Evolutionary conservation across 2,888 invertebrate species (phyloP).

Genomic region (Neocrepidodera transversa): DNA sequence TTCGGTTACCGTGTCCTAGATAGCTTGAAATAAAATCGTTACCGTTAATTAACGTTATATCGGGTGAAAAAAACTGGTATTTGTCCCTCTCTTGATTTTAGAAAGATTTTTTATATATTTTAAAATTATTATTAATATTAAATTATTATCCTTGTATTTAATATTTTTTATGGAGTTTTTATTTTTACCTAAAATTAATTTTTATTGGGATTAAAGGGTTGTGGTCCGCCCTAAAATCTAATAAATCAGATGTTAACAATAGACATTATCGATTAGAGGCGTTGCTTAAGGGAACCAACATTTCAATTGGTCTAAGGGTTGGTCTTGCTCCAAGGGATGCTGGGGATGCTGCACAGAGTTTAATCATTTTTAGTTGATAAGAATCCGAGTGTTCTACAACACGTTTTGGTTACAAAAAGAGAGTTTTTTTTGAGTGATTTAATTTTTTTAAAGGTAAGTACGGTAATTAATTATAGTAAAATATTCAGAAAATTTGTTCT

Average conservation of each 20-base stretch:
- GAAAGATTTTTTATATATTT: too few relatives aligned
- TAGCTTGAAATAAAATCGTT: too few relatives aligned
- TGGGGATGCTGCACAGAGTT: conserved; percentile 32
- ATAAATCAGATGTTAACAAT: conserved; percentile 42
- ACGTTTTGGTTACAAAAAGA: conserved; percentile 5
- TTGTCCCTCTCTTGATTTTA: too few relatives aligned
- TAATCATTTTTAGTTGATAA: conserved; percentile 33
- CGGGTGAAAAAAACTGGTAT: too few relatives aligned
- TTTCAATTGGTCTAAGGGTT: conserved; percentile 49
- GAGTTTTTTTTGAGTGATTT: conserved; percentile 15
- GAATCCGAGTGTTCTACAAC: conserved; percentile 20
- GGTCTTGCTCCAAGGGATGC: conserved; percentile 46
- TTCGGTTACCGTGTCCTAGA: too few relatives aligned
- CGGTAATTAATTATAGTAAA: not conserved
- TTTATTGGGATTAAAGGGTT: too few relatives aligned
- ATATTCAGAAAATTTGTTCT: too few relatives aligned
- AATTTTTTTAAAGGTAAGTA: not conserved
- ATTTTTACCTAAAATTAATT: too few relatives aligned
- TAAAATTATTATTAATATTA: too few relatives aligned
- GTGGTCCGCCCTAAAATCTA: conserved; percentile 39
- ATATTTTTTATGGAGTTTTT: too few relatives aligned
- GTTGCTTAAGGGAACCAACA: conserved; percentile 32
- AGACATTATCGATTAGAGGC: conserved; percentile 50
- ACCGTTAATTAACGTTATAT: too few relatives aligned
- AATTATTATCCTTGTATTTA: too few relatives aligned